Evolutionary conservation across 2,797 vertebrate species (phyloP), one percentile per base, ranked within the genome.

Genomic region (Xenentodon cancila): DNA sequence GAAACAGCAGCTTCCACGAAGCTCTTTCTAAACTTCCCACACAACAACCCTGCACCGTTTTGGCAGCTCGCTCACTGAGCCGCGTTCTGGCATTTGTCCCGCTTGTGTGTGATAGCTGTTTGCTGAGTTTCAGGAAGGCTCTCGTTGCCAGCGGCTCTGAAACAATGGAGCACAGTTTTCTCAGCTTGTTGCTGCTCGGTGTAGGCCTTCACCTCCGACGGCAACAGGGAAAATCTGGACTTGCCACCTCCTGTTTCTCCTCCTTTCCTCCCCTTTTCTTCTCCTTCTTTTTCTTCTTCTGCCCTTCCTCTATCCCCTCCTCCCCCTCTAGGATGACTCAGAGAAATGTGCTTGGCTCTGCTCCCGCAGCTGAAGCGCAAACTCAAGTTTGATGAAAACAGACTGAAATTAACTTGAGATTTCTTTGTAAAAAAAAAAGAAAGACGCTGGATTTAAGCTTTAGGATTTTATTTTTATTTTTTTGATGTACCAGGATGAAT

Each of bases 301-400:
- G 3, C 65, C 46, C 20, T 49, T 21, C 25, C 37, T 61, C 21
- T 8, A 46, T 17, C 18, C 46, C 11, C 59, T 44, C 42, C 42
- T 22, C 44, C 53, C n/a, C 59, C 21, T 55, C 74, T 47, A 57
- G 66, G 89, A 91, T 93, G 92, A 93, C 86, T 93, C 92, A 92
- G 84, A 92, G 87, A 92, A 91, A 91, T 92, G 90, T 92, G 91
- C 88, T 92, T 83, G 89, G 88, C 89, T 72, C 40, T 1, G 16
- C 72, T 86, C 72, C 80, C 7, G n/a, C 75, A 81, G 73, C 85
- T 74, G 78, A 69, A 82, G 69, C 73, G 4, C 82, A 81, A 84
- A 82, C 68, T 18, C 43, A 64, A 64, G 62, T 76, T 82, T 70
- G 80, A 84, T 80, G 79, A 86, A 90, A 89, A 82, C 34, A 21